Evolutionary conservation across 2,797 vertebrate species (phyloP), one percentile per base, ranked within the genome.

Genomic region (Knipowitschia caucasica): DNA sequence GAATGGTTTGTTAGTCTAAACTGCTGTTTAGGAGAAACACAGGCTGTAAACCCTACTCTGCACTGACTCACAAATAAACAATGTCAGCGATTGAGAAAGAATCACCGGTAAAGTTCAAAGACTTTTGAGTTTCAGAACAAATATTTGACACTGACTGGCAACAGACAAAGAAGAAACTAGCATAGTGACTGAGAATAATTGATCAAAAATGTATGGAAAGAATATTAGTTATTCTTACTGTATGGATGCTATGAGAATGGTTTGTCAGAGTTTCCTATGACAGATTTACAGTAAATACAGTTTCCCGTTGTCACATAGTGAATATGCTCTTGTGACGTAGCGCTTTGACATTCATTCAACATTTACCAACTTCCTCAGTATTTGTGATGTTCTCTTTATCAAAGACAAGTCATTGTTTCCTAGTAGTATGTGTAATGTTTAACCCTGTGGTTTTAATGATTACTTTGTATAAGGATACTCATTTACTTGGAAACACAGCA

Each of bases 61-160:
- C 68, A 75, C 59, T 81, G 73, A 84, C 71, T 82, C 69, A 77
- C 81, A 81, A 69, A 80, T 80, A 54, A 66, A 73, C 68, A 12
- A 2, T 43, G 2, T 43, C 26, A 44, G 23, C 18, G 2, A 27
- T n/a, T 24, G 6, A 4, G 21, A 1, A n/a, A 26, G 10, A 25
- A 3, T 25, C 4, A 14, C 4, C n/a, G 21, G 7, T 4, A n/a
- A 15, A 44, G 24, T 23, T 12, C 8, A 39, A 39, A 9, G 2
- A 39, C 18, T 21, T 4, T 31, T 31, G 11, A 40, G 2, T 20
- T 23, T 14, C 25, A 24, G 3, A 3, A 40, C 11, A 40, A n/a
- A 21, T 40, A 2, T 40, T 40, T 23, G 34, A 21, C 36, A 39
- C 36, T 39, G 17, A 18, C 3, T 18, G 8, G 15, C 12, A 0